A percentile compares a stretch with the other conserved stretches of the same genome.
These are phyloP conservation scores for Chamaea fasciata DNA, from an alignment of 2,113 vertebrate genomes.

Conservation along the genomic window DNA sequence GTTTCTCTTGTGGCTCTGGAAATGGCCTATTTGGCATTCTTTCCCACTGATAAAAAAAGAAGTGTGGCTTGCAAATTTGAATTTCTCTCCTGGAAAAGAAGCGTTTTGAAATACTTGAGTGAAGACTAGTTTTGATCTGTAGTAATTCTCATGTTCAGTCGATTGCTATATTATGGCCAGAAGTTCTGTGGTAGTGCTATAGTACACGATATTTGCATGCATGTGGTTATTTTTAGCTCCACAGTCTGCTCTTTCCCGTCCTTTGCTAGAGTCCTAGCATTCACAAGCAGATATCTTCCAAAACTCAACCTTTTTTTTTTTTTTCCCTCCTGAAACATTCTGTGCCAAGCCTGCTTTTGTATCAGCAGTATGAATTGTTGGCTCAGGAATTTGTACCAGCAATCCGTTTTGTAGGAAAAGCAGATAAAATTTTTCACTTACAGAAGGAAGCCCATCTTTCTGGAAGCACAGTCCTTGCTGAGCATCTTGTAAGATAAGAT, in stretches of 20 bases:
- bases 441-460: background rate
- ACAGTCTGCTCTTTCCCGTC: conserved; percentile 5
- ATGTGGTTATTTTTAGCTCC: conserved; percentile 21
- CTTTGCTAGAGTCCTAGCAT: conserved; percentile 2
- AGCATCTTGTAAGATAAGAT: background rate
- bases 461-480: background rate
- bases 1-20: background rate
- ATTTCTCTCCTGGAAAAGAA: background rate
- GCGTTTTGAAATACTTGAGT: background rate
- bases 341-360: background rate
- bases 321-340: background rate
- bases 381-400: conserved; percentile 12
- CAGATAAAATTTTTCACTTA: conserved; percentile 11
- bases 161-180: background rate
- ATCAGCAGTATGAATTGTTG: background rate
- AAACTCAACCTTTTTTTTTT: background rate
- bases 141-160: background rate
- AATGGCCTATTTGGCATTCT: background rate
- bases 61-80: background rate
- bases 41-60: background rate
- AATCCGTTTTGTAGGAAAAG: conserved; percentile 24
- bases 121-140: background rate
- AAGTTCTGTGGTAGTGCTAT: background rate
- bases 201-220: background rate
- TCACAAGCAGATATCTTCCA: background rate